Percentiles rank a stretch among this genome's conserved stretches.
These are phyloP conservation scores for Tyria jacobaeae DNA, from an alignment of 2,888 invertebrate species.

Conservation along the genomic window DNA sequence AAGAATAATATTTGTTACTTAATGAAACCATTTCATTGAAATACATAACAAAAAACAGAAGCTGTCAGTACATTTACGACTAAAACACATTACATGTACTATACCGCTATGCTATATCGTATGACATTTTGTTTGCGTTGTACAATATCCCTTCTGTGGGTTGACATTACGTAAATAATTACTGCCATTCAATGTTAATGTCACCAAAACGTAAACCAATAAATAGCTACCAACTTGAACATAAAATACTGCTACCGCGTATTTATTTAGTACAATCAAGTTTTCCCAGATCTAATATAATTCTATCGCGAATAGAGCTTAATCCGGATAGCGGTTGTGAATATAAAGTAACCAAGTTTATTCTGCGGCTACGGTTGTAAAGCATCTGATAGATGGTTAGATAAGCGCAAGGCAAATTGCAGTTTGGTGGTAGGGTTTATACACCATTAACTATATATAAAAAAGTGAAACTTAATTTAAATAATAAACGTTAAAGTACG, in stretches of 20 bases:
- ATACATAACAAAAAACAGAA: background rate
- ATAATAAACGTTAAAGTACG: background rate
- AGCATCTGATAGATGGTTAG: constrained; percentile 41
- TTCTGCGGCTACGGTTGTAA: constrained; percentile 35
- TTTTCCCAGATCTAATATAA: constrained; percentile 48
- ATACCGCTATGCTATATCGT: background rate
- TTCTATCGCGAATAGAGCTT: constrained; percentile 37
- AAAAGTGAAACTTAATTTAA: background rate
- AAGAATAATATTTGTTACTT: too few species aligned
- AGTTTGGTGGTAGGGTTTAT: constrained; percentile 30
- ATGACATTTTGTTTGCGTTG: background rate
- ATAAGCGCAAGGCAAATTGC: constrained; percentile 40
- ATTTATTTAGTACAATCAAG: constrained; percentile 32
- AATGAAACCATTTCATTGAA: too few species aligned
- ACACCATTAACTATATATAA: background rate
- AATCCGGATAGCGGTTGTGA: constrained; percentile 42
- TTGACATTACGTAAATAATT: too few species aligned
- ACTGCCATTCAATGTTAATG: background rate
- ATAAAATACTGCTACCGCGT: background rate
- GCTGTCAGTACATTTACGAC: background rate
- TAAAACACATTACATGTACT: too few species aligned
- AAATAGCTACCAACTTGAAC: background rate
- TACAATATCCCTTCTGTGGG: background rate
- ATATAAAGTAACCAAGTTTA: constrained; percentile 45
- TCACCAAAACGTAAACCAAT: background rate